Conservation (phyloP, 2,888 invertebrate genomes). For the Tromatobia lineatoria region DNA sequence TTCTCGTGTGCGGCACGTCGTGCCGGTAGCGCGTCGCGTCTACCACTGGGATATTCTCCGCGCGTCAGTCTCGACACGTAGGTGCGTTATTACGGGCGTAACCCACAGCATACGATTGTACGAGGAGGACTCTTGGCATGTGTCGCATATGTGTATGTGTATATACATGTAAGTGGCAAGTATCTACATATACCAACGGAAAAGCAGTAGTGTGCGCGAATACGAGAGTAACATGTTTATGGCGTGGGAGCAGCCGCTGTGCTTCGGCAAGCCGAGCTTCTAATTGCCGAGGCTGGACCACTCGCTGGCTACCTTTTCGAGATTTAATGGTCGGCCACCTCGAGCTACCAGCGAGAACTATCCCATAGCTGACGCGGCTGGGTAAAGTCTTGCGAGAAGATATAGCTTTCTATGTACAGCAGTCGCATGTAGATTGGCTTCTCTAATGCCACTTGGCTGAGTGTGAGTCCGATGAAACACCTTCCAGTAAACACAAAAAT, state of each 20-base stretch:
- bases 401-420: not conserved
- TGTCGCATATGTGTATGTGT: not conserved
- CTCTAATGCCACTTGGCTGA: conserved; percentile 19
- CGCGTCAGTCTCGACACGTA: conserved; percentile 63
- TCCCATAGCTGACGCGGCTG: conserved; percentile 20
- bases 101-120: conserved; percentile 58
- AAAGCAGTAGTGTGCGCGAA: conserved; percentile 68
- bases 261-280: conserved; percentile 69
- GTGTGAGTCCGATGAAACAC: conserved; percentile 56
- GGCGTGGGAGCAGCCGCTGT: conserved; percentile 72
- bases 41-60: conserved; percentile 54
- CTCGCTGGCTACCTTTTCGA: conserved; percentile 62
- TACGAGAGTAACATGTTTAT: conserved; percentile 72
- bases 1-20: conserved; percentile 46
- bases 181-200: not conserved
- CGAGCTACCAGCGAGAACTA: conserved; percentile 28
- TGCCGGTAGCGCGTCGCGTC: conserved; percentile 38
- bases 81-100: conserved; percentile 70
- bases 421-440: not conserved
- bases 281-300: conserved; percentile 74
- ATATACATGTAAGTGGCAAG: not conserved
- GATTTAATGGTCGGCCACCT: conserved; percentile 69
- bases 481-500: conserved; percentile 64
- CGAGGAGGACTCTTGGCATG: conserved; percentile 37
- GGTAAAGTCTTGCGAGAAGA: not conserved